Evolutionary conservation across 2,888 invertebrate genomes (phyloP), one percentile per base, ranked within the genome.

Genomic region (Zele albiditarsus): DNA sequence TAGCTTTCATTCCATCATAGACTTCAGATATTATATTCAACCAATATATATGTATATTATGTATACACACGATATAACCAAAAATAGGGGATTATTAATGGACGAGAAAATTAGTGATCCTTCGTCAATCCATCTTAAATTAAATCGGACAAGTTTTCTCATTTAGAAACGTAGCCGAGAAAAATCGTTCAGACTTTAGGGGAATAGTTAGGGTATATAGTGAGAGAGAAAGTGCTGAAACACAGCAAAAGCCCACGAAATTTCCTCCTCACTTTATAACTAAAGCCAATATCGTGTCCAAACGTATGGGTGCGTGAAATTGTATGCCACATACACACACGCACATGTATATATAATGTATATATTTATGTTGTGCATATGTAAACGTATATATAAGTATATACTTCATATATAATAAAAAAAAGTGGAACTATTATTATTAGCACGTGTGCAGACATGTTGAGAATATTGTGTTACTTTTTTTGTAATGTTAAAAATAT

Each of bases 221-320:
- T 20, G 53, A 8, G n/a, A 53, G n/a, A 53, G 20, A 4, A 53
- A 20, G 6, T 6, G 20, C n/a, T 8, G 8, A 23, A 20, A n/a
- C 3, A 20, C 20, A 53, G 23, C 53, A 20, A 53, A 12, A 20
- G 8, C 53, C 53, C 53, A 53, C 53, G n/a, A 46, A 46, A 53
- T 53, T 53, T 20, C 6, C 20, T 20, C 3, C 53, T 20, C 23
- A 53, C 66, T 74, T 73, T 76, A 76, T 76, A 71, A 73, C 68
- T 66, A 67, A 73, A 76, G 67, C 67, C 69, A 62, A 62, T 53
- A 53, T 23, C 53, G 53, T 53, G 20, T 53, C 20, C 5, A 53
- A 53, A 53, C 20, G 53, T 53, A 53, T 23, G 2, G 8, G 6
- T 20, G 23, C 71, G 42, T 42, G 65, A 67, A 73, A 62, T 70